A percentile compares a stretch with the other conserved stretches of the same genome.
phyloP scores from a whole-genome alignment of 2,113 vertebrate species.

The Shinisaurus crocodilurus region DNA sequence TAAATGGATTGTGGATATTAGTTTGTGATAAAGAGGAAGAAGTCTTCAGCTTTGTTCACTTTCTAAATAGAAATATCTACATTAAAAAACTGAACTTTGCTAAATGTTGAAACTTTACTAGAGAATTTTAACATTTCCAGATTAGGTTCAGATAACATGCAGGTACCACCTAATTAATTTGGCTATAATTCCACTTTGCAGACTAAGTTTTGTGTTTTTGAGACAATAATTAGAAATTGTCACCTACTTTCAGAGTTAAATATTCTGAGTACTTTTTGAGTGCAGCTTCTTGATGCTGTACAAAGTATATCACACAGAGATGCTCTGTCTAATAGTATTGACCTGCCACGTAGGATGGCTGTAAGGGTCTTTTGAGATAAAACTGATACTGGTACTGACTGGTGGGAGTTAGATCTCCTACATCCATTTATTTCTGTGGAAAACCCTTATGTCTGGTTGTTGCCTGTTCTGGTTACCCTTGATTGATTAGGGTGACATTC shows the following conservation, averaged over 20 bases:
- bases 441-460: background rate
- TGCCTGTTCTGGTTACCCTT: background rate
- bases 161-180: background rate
- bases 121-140: background rate
- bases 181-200: background rate
- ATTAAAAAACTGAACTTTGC: background rate
- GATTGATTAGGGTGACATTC: background rate
- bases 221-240: background rate
- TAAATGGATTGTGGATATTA: background rate
- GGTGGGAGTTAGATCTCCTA: background rate
- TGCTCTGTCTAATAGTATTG: background rate
- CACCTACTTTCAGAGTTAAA: background rate
- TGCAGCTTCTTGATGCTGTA: no score
- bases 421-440: background rate
- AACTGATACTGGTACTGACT: background rate
- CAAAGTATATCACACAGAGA: background rate
- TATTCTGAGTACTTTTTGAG: background rate
- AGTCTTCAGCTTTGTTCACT: background rate
- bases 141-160: background rate
- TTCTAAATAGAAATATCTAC: background rate
- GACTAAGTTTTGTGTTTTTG: background rate
- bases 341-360: background rate
- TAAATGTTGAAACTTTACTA: background rate
- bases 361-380: background rate
- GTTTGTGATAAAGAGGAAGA: background rate